Base-by-base conservation (phyloP, 2,888 invertebrate species). In the Eristalinus aeneus region DNA sequence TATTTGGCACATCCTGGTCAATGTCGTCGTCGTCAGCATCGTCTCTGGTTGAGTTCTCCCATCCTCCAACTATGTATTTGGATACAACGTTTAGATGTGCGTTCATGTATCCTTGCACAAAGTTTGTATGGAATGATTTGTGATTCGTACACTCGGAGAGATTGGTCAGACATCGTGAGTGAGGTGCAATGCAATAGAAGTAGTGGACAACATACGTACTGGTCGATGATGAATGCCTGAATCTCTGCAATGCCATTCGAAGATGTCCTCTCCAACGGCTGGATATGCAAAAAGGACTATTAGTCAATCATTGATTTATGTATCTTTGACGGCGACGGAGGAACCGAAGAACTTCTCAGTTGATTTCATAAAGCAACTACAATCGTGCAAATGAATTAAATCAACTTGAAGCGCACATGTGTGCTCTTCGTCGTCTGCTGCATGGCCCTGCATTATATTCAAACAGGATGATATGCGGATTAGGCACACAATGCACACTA, bases 261-360 rank as follows among this genome's bases (percentile, higher is more conserved):
- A 86, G 86, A 86, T 86, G 78, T 86, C 77, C 82, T 82, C 82
- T 82, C 76, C 56, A 77, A 71, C 77, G 74, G 67, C 74, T 31
- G 86, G 77, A 86, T 78, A 82, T 82, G 86, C 86, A 86, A 86
- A 86, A 81, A 86, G 86, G 86, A 77, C 86, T 86, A 82, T 86
- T 86, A 86, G 86, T 86, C 86, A 86, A 86, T 86, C 77, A 86
- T 86, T 86, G 86, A 86, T 86, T 86, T 86, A 86, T 86, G 82
- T 82, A 65, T 74, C 77, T 74, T 74, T 82, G 77, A 74, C 27
- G 27, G 54, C 54, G 36, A 46, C 31, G 27, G 61, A 68, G 68
- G 68, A 68, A 60, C 63, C 23, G 53, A 67, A 69, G 80, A 77
- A 78, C 71, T 86, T 78, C 82, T 82, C 77, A 78, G 82, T 78